A percentile compares a stretch with the other conserved stretches of the same genome.
Evolutionary conservation across 2,888 invertebrate species (phyloP).

Genomic region (Pyrrhosoma nymphula): DNA sequence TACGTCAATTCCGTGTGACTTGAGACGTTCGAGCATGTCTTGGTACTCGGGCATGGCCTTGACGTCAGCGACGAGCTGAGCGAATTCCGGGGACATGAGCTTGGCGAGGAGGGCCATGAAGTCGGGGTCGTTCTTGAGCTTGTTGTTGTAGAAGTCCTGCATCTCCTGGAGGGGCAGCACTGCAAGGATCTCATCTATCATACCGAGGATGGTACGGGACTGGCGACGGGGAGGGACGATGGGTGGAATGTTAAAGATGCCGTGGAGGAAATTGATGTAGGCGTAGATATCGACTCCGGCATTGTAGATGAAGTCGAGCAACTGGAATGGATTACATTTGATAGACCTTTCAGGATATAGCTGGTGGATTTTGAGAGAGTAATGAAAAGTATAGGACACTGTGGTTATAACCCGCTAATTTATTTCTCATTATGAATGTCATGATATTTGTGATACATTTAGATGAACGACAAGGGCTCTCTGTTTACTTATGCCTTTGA

Average conservation of each 20-base stretch:
- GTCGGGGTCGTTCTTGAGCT: conserved; percentile 73
- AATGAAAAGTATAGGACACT: too few species aligned
- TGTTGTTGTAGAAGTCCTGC: conserved; percentile 73
- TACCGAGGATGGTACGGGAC: conserved; percentile 69
- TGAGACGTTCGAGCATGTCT: conserved; percentile 16
- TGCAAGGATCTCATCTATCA: conserved; percentile 73
- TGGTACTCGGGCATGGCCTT: conserved; percentile 69
- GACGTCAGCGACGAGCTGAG: conserved; percentile 72
- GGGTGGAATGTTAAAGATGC: conserved; percentile 72
- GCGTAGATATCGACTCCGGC: conserved; percentile 74
- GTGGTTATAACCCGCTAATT: too few species aligned
- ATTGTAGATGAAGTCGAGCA: conserved; percentile 73
- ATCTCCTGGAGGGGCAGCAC: conserved; percentile 74
- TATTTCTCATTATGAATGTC: too few species aligned
- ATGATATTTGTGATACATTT: not conserved
- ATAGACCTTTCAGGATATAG: too few species aligned
- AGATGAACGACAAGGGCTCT: conserved; percentile 29
- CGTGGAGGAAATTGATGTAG: conserved; percentile 73
- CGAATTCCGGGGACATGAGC: conserved; percentile 72
- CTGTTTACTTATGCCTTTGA: too few species aligned
- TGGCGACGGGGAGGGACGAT: conserved; percentile 58
- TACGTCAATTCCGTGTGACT: conserved; percentile 38
- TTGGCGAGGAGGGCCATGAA: conserved; percentile 73
- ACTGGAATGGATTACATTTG: not conserved
- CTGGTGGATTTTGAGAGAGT: too few species aligned